phyloP scores from a whole-genome alignment of 2,113 vertebrate species.

The Ailuropoda melanoleuca region DNA sequence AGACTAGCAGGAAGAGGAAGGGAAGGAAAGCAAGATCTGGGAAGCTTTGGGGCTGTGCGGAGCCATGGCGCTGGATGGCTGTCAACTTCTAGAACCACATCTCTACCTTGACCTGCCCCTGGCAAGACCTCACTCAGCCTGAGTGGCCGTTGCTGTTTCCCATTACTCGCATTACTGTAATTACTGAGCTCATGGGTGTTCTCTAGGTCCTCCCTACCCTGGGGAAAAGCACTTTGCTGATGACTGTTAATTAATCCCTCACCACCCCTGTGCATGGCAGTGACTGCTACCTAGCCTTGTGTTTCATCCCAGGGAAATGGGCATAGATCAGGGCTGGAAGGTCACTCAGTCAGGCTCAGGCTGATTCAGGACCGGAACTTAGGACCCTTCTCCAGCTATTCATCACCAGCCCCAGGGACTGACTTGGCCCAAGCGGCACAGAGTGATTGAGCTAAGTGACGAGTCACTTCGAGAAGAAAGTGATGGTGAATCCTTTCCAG shows the following conservation, averaged over 20 bases:
- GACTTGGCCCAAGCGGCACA: not conserved
- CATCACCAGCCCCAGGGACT: not conserved
- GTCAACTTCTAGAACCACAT: not conserved
- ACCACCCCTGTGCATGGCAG: not conserved
- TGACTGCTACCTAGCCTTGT: not conserved
- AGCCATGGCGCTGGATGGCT: not conserved
- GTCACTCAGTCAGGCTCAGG: not conserved
- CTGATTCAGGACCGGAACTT: not conserved
- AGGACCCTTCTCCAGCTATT: not conserved
- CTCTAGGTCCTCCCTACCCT: not conserved
- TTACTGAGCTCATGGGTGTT: not conserved
- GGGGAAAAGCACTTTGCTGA: slow-evolving; percentile 33
- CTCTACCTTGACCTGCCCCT: not conserved
- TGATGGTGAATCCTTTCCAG: not conserved
- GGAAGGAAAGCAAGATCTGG: not conserved
- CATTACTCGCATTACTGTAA: slow-evolving; percentile 30
- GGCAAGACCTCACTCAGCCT: not conserved
- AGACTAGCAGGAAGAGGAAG: not conserved
- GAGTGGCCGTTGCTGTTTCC: not conserved
- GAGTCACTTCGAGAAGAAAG: not conserved
- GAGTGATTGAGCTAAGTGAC: not conserved
- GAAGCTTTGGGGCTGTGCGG: not conserved
- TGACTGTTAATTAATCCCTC: slow-evolving; percentile 27
- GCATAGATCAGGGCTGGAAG: not conserved
- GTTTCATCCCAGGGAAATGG: slow-evolving; percentile 44